Evolutionary conservation across 2,113 vertebrate genomes (phyloP).

Genomic region (Chlorodrepanis virens): DNA sequence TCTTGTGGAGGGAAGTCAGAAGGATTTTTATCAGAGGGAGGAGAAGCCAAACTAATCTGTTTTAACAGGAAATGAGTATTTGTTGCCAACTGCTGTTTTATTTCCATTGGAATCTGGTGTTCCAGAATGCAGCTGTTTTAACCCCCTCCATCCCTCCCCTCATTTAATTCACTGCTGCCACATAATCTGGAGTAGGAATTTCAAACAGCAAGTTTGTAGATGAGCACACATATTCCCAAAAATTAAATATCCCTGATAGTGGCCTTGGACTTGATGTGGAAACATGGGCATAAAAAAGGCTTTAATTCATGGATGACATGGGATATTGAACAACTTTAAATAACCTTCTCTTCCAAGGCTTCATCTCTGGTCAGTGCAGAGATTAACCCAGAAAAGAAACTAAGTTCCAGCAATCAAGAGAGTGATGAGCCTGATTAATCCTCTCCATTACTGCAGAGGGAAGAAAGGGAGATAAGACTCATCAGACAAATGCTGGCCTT

Average conservation of each 20-base stretch:
- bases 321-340: neutral
- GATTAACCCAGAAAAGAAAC: neutral
- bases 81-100: neutral
- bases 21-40: neutral
- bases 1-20: neutral
- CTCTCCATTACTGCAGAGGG: neutral
- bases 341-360: neutral
- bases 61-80: neutral
- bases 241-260: neutral
- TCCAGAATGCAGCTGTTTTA: neutral
- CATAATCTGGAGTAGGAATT: neutral
- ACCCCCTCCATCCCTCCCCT: neutral
- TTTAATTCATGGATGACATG: neutral
- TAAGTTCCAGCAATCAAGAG: neutral
- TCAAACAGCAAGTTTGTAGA: neutral
- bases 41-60: neutral
- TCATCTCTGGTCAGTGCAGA: neutral
- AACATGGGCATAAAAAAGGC: accelerated
- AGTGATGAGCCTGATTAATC: neutral
- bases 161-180: neutral
- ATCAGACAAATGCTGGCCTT: neutral
- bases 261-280: accelerated
- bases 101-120: neutral
- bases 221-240: neutral
- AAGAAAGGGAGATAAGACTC: neutral